Evolutionary conservation across 2,888 invertebrate genomes (phyloP).

Genomic region (Oscheius sp.): DNA sequence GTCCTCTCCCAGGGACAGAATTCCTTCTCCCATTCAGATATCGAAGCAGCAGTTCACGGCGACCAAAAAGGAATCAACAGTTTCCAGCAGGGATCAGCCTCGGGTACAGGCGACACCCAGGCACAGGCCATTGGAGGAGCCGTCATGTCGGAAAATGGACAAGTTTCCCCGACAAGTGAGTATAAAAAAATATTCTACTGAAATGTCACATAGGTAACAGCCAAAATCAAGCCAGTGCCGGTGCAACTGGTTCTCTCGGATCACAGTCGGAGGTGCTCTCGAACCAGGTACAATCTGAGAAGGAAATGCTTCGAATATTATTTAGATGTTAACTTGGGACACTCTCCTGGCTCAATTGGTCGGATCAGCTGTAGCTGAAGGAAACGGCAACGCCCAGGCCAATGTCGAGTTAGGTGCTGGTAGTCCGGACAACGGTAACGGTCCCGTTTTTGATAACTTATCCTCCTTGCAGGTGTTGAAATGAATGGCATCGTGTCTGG

Average conservation of each 20-base stretch:
- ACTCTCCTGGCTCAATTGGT: slow-evolving; percentile 54
- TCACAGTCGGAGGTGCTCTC: slow-evolving; percentile 51
- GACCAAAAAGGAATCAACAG: slow-evolving; percentile 44
- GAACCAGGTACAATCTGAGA: slow-evolving; percentile 23
- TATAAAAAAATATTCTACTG: slow-evolving; percentile 4
- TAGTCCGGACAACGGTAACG: slow-evolving; percentile 45
- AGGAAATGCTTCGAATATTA: not conserved
- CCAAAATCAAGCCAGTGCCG: slow-evolving; percentile 47
- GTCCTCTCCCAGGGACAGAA: slow-evolving; percentile 50
- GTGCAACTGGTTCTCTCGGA: slow-evolving; percentile 57
- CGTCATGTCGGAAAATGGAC: slow-evolving; percentile 28
- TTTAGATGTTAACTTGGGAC: slow-evolving; percentile 55
- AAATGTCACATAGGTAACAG: slow-evolving; percentile 34
- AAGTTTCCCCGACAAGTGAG: slow-evolving; percentile 14
- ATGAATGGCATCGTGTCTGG: slow-evolving; percentile 62
- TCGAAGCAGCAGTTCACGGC: slow-evolving; percentile 56
- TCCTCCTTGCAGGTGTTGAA: slow-evolving; percentile 47
- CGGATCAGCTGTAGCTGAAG: slow-evolving; percentile 54
- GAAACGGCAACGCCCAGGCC: slow-evolving; percentile 61
- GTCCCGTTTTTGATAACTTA: too few relatives aligned
- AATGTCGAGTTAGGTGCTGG: slow-evolving; percentile 59
- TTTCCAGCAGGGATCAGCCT: slow-evolving; percentile 49
- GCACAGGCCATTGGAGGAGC: slow-evolving; percentile 47
- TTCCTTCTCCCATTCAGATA: slow-evolving; percentile 53
- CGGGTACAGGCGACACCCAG: slow-evolving; percentile 54